Base-by-base conservation (phyloP, 2,888 invertebrate species). In the Melipona bicolor region DNA sequence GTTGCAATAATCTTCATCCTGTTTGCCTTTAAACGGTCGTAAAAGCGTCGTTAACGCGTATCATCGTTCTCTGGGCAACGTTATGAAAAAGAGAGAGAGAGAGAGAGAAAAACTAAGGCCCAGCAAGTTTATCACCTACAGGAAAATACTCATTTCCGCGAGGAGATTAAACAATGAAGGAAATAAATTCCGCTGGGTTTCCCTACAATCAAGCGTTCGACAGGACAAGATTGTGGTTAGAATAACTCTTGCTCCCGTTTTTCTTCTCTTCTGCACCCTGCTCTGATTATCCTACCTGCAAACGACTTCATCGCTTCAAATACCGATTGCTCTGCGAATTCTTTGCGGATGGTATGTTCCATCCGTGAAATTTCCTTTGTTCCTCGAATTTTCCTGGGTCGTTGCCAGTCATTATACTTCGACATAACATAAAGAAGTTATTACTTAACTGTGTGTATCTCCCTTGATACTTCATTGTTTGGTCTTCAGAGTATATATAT, bases 71-170 rank as follows among this genome's bases (percentile, higher is more conserved):
- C 54, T 13, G n/a, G 27, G 13, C 21, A 52, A 36, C 32, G 71
- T 59, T 15, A 1, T 2, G 56, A 56, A 11, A 43, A 17, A 50
- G 6, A 50, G 50, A 17, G 15, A 50, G 50, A 50, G 21, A 54
- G 11, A 21, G 9, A 27, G 61, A 61, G 24, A 67, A 27, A 49
- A 19, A 24, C 43, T 24, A 19, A 2, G 43, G 19, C 19, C 19
- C 36, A 0, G 65, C 62, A 27, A 49, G 17, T 49, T 67, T 61
- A 69, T 61, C 69, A 61, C 24, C 52, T 43, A 6, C 9, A 76
- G 64, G 76, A 76, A 80, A 80, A 76, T 76, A 71, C 56, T 80
- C 80, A 71, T 80, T 80, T 80, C 76, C 70, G 52, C 19, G 21
- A 52, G 56, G 49, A 69, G 77, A 77, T 81, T 81, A 72, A 73